Evolutionary conservation across 2,888 invertebrate genomes (phyloP), one percentile per base, ranked within the genome.

Genomic region (Periphyllus acericola): DNA sequence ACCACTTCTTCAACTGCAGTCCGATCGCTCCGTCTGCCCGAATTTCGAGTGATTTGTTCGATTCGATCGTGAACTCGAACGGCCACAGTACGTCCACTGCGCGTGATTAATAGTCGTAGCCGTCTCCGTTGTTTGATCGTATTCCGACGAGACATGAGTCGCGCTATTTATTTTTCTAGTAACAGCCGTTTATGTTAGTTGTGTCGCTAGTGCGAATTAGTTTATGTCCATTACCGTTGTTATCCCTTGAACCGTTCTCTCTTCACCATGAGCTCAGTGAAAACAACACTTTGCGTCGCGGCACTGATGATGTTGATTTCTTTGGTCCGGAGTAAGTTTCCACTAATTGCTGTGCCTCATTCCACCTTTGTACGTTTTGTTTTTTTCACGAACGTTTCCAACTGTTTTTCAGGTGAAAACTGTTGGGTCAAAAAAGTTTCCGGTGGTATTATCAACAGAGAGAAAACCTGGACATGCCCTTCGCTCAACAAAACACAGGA

Each of bases 341-440:
- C 71, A 14, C n/a, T n/a, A n/a, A n/a, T n/a, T n/a, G 14, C 46
- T 46, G 14, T 46, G 46, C 9, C 46, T 46, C 14, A 14, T 46
- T 14, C 3, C 46, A 46, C 3, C 14, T 46, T 46, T 46, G 11
- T 14, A 46, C 0, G 6, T 6, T 46, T 46, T 46, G 11, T 11
- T 2, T 46, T 0, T 14, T 46, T 14, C 1, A 46, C 11, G 11
- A 46, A 46, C 14, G 14, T 1, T 14, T 14, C 11, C 14, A 0
- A 46, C 3, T 46, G 14, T 46, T 55, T 55, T 40, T n/a, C 3
- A 87, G 87, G 87, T 46, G 87, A 87, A 74, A 81, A 81, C 60
- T 87, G 87, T 46, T 75, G 66, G 0, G 55, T 87, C 1, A 87
- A 87, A 46, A 81, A 66, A 19, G 46, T 75, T 1, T 34, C 74